Percentiles rank a stretch among this genome's conserved stretches.
Evolutionary conservation across 2,113 vertebrate genomes (phyloP).

Genomic region (Ceyx melanurus): DNA sequence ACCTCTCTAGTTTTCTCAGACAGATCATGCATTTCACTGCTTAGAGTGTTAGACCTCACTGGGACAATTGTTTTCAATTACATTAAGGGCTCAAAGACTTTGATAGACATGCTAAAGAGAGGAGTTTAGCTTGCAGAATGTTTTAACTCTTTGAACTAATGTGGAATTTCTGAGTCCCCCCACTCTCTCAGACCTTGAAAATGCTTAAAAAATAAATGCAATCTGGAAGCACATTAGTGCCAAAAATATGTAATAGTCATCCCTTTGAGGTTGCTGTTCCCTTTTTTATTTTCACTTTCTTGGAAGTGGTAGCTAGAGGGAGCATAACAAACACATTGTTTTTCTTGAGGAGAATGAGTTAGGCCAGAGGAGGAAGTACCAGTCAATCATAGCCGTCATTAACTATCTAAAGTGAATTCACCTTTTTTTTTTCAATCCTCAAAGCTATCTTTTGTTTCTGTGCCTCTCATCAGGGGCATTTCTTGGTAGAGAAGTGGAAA

Average conservation of each 20-base stretch:
- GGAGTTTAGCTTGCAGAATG: slow-evolving; percentile 67
- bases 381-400: background rate
- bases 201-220: slow-evolving; percentile 58
- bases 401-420: background rate
- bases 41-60: slow-evolving; percentile 68
- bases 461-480: background rate
- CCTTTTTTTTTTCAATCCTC: background rate
- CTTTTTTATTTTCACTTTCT: slow-evolving; percentile 22
- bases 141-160: slow-evolving; percentile 74
- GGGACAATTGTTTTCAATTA: slow-evolving; percentile 79
- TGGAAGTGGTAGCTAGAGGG: slow-evolving; percentile 1
- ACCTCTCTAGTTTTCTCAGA: slow-evolving; percentile 64
- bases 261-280: slow-evolving; percentile 26
- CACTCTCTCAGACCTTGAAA: slow-evolving; percentile 61
- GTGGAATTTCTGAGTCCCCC: slow-evolving; percentile 40
- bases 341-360: slow-evolving; percentile 8
- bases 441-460: background rate
- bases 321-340: slow-evolving; percentile 12
- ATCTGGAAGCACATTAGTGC: slow-evolving; percentile 55
- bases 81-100: slow-evolving; percentile 73
- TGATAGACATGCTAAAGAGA: slow-evolving; percentile 66
- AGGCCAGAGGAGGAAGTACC: background rate
- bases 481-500: background rate
- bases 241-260: slow-evolving; percentile 36
- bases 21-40: slow-evolving; percentile 73